Evolutionary conservation across 2,113 vertebrate species (phyloP).

Genomic region (Strix uralensis): DNA sequence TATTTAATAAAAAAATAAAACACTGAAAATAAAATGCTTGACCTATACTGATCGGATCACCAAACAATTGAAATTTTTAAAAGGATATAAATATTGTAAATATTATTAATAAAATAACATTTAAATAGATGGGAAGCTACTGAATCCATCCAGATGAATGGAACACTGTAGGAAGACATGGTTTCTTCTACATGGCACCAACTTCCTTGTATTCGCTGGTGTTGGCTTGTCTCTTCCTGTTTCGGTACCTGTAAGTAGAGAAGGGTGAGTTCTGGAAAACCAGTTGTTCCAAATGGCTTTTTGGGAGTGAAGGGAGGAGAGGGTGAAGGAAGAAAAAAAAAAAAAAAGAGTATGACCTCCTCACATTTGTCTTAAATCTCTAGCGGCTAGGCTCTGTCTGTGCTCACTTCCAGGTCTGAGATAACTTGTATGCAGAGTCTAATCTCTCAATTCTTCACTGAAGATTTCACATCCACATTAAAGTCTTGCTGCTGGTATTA

Average conservation of each 20-base stretch:
- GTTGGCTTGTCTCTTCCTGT: slow-evolving; percentile 10
- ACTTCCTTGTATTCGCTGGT: slow-evolving; percentile 45
- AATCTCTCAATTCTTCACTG: not conserved
- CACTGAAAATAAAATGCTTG: slow-evolving; percentile 65
- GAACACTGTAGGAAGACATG: not conserved
- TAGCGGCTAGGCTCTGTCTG: not conserved
- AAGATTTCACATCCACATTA: not conserved
- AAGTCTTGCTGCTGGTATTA: not conserved
- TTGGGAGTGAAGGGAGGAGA: not conserved
- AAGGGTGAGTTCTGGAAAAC: not conserved
- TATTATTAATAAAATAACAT: slow-evolving; percentile 64
- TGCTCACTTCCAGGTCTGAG: not conserved
- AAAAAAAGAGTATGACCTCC: not conserved
- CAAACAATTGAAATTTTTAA: slow-evolving; percentile 40
- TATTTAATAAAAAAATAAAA: slow-evolving; percentile 64
- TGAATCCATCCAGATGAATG: not conserved
- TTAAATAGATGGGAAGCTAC: slow-evolving; percentile 49
- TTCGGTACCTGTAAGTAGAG: slow-evolving; percentile 30
- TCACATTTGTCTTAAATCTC: not conserved
- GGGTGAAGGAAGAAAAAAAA: not conserved
- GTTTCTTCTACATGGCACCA: slow-evolving; percentile 26
- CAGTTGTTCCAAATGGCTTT: not conserved
- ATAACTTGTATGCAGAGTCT: not conserved
- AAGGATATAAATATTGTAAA: slow-evolving; percentile 69
- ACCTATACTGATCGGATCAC: slow-evolving; percentile 56